Evolutionary conservation across 2,113 vertebrate species (phyloP), one percentile per base, ranked within the genome.

Genomic region (Patagioenas fasciata): DNA sequence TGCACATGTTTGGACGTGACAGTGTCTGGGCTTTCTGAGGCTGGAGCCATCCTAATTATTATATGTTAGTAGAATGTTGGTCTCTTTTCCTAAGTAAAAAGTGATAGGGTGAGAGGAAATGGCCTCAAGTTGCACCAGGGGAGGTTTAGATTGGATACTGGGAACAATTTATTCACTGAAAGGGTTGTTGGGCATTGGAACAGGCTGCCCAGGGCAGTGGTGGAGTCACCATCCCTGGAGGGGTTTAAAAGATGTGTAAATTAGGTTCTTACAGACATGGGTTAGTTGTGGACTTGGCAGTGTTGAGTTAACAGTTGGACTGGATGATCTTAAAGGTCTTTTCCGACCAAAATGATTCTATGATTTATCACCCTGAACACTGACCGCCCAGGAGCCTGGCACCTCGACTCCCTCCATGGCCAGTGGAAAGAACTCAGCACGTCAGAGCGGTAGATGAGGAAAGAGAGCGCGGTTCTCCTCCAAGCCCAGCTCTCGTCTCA

Each of bases 1-100:
- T 80, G 54, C 93, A 71, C 24, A 64, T 94, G 74, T 93, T 95
- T 73, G 58, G 73, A 25, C 64, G 36, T 21, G 38, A 56, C 62
- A 66, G 44, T 23, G 26, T n/a, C 69, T 84, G 75, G 34, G 24
- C 50, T 93, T 78, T 75, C 61, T 50, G 61, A 79, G 50, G 61
- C 53, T 74, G 75, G 47, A 88, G 69, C 5, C 0, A 7, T 57
- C 24, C 38, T 92, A 61, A 79, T 77, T 75, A 26, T 75, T 60
- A 12, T 24, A 16, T 1, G 5, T 81, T 23, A 20, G 34, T 15
- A 78, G 69, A 42, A 31, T 28, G 26, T 83, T 0, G 1, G 34
- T 85, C 29, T 80, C 72, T 77, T 69, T 10, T 62, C 36, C 42
- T 29, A 18, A 4, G 44, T 1, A 6, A 38, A 29, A 18, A 4